These are phyloP conservation scores for Cuculus canorus DNA, from an alignment of 2,797 vertebrate genomes.

Conservation along the genomic window DNA sequence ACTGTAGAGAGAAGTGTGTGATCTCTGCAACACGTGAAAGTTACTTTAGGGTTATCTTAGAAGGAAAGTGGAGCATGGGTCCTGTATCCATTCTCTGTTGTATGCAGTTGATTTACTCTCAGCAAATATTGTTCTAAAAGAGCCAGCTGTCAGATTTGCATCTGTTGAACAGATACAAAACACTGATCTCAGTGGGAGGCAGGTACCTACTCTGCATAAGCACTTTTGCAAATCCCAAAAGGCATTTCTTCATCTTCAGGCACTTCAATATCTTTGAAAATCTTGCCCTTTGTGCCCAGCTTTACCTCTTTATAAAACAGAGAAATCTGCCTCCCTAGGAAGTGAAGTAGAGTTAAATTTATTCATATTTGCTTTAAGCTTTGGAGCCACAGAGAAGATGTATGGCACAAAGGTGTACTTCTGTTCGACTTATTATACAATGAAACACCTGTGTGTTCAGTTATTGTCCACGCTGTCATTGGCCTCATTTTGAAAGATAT, in stretches of 20 bases:
- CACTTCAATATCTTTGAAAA: slow-evolving; percentile 59
- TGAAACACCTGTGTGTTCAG: not conserved
- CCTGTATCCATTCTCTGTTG: not conserved
- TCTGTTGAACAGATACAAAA: slow-evolving; percentile 65
- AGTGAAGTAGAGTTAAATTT: slow-evolving; percentile 37
- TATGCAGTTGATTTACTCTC: slow-evolving; percentile 21
- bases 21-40: not conserved
- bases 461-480: not conserved
- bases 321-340: slow-evolving; percentile 39
- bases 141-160: slow-evolving; percentile 69
- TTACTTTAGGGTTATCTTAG: not conserved
- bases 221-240: slow-evolving; percentile 62
- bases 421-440: not conserved
- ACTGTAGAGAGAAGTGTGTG: not conserved
- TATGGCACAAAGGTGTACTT: slow-evolving; percentile 16
- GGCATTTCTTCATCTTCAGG: slow-evolving; percentile 58
- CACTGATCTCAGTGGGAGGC: slow-evolving; percentile 69
- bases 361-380: slow-evolving; percentile 60
- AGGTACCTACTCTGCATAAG: slow-evolving; percentile 61
- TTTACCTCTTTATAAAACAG: slow-evolving; percentile 45
- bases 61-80: not conserved
- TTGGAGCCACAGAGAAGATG: slow-evolving; percentile 7
- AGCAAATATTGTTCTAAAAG: slow-evolving; percentile 64
- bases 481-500: not conserved
- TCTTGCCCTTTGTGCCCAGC: slow-evolving; percentile 58